Percentiles rank a stretch among this genome's conserved stretches.
These are phyloP conservation scores for Clangula hyemalis DNA, from an alignment of 2,797 vertebrate species.

Conservation along the genomic window DNA sequence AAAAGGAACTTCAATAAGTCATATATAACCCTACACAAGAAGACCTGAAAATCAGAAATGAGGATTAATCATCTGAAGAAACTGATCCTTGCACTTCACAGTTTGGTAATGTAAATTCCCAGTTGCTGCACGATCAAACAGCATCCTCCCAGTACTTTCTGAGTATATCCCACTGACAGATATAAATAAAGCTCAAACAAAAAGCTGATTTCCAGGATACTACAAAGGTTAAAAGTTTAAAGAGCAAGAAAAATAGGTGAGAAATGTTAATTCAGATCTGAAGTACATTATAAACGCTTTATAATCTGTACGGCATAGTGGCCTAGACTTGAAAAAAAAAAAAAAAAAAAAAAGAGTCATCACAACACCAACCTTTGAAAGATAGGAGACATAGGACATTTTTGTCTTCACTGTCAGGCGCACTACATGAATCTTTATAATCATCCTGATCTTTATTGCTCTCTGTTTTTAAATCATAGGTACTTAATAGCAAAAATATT, in stretches of 20 bases:
- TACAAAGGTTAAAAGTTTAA: conserved; percentile 61
- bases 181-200: conserved; percentile 66
- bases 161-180: conserved; percentile 60
- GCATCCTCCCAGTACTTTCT: conserved; percentile 49
- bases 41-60: conserved; percentile 31
- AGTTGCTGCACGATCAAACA: conserved; percentile 61
- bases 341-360: background rate
- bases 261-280: conserved; percentile 55
- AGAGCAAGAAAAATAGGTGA: conserved; percentile 47
- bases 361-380: conserved; percentile 2
- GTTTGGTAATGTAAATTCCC: conserved; percentile 55
- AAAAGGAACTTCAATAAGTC: background rate
- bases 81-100: conserved; percentile 52
- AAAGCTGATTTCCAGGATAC: conserved; percentile 59
- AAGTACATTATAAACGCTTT: conserved; percentile 40
- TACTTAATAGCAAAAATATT: background rate
- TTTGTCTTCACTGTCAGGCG: conserved; percentile 21
- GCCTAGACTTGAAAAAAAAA: background rate
- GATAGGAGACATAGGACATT: background rate
- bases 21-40: background rate
- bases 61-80: conserved; percentile 59
- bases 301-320: conserved; percentile 33
- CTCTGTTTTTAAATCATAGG: background rate
- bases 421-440: background rate
- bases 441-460: background rate